Evolutionary conservation across 1,140 invertebrate genomes (phyloP), one percentile per base, ranked within the genome.

Genomic region (Melanaphis sacchari): DNA sequence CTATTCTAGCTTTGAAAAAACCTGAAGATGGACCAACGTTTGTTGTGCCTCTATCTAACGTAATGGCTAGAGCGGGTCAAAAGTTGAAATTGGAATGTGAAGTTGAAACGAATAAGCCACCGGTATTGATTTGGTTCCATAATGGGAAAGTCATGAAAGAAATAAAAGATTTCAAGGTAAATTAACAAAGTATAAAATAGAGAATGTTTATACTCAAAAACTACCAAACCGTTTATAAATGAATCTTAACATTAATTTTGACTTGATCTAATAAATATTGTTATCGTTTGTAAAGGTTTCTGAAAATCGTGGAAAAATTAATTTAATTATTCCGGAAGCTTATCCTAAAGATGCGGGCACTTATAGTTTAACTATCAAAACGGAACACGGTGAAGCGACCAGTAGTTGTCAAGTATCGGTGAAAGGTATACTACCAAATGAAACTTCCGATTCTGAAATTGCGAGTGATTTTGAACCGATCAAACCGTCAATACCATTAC

Each of bases 381-480:
- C 97, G 94, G 94, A 96, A 91, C 96, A 96, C 76, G 97, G 97
- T 43, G 96, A 97, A 95, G 96, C 96, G 15, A 96, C 96, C 36
- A 96, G 96, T 92, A 96, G 96, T 93, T 97, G 96, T 94, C 96
- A 96, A 94, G 96, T 97, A n/a, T 96, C 96, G 52, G 97, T 97
- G 24, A 97, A 97, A 95, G 96, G 96, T 91, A 96, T 96, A 76
- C 95, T 97, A 59, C 97, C 97, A 6, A 96, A 96, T 94, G 97
- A 97, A 95, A 97, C 96, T n/a, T 97, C 96, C 91, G 97, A 97
- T 95, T 97, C 97, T 6, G 97, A 97, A 94, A 94, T 97, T 89
- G 96, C 96, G 52, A 96, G 96, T 93, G 97, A 97, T 94, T 96
- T 97, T 95, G 97, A 97, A 94, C 96, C 97, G 0, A 96, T 97